Percentiles rank a stretch among this genome's conserved stretches.
Evolutionary conservation across 2,797 vertebrate genomes (phyloP).

Genomic region (Muscicapa striata): DNA sequence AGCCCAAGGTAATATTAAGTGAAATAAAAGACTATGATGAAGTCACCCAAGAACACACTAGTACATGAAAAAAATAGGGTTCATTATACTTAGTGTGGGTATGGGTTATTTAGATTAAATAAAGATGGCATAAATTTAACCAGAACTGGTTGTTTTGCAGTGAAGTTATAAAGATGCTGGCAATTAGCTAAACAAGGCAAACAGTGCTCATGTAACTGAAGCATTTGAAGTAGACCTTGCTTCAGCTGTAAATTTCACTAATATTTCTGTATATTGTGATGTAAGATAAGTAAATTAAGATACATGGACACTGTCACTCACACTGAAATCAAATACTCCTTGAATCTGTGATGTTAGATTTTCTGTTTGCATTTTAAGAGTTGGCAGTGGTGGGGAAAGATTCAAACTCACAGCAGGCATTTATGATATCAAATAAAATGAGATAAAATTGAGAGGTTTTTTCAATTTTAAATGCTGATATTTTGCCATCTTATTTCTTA

Average conservation of each 20-base stretch:
- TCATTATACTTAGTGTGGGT: background rate
- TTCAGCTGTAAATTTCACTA: background rate
- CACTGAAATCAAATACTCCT: background rate
- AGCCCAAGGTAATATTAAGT: background rate
- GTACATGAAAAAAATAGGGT: background rate
- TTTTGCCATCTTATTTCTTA: background rate
- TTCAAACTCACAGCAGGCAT: background rate
- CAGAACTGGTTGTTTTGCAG: background rate
- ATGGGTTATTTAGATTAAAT: background rate
- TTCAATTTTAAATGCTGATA: background rate
- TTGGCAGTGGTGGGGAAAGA: background rate
- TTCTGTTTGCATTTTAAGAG: background rate
- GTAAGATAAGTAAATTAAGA: background rate
- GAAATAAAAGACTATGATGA: background rate
- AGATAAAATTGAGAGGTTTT: rapidly evolving
- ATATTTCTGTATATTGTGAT: background rate
- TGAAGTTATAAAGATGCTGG: background rate
- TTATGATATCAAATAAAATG: background rate
- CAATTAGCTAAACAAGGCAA: background rate
- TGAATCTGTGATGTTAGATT: background rate
- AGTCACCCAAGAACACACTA: background rate
- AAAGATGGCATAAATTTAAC: background rate
- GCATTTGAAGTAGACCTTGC: background rate
- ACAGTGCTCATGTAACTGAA: rapidly evolving
- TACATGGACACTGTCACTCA: background rate